Evolutionary conservation across 1,140 invertebrate species (phyloP), one percentile per base, ranked within the genome.

Genomic region (Lepidurus apus): DNA sequence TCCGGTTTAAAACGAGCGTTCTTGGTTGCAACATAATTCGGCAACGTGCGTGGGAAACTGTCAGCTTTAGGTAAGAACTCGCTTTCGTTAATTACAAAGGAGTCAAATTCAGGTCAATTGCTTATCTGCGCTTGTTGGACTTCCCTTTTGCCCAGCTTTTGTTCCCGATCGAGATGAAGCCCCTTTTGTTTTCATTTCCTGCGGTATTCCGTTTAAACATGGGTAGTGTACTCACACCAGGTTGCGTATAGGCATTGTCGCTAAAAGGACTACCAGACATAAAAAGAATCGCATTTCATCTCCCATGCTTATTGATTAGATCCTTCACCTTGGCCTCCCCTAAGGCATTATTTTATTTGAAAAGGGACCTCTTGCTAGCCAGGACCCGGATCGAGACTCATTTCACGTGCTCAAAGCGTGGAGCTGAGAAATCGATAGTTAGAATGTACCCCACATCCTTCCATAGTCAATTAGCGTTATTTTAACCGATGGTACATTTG

Each of bases 161-260:
- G 53, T 21, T 7, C 13, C 6, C 17, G 21, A 65, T 65, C 21
- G 53, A 7, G 7, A 65, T n/a, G 53, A 65, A 65, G 13, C 53
- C 34, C 4, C 53, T 65, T 65, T 65, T n/a, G n/a, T 65, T 65
- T 65, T 65, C 53, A 65, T 65, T 65, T 65, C 53, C 53, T 65
- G 53, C 4, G 53, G 45, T 8, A n/a, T 65, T 65, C 53, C 17
- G 21, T n/a, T 21, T 13, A 65, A 65, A 65, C 53, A 21, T n/a
- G 53, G 45, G 53, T 65, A 17, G 7, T 65, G 53, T 65, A 65
- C 53, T 65, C 53, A 7, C 13, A 7, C 6, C 21, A 65, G 17
- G 6, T 17, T 65, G 53, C 17, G 53, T 17, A 65, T 17, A 65
- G 53, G 17, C 53, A 65, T n/a, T 65, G 17, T 7, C 1, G 17